Evolutionary conservation across 1,140 invertebrate genomes (phyloP), one percentile per base, ranked within the genome.

Genomic region (Dendroctonus valens): DNA sequence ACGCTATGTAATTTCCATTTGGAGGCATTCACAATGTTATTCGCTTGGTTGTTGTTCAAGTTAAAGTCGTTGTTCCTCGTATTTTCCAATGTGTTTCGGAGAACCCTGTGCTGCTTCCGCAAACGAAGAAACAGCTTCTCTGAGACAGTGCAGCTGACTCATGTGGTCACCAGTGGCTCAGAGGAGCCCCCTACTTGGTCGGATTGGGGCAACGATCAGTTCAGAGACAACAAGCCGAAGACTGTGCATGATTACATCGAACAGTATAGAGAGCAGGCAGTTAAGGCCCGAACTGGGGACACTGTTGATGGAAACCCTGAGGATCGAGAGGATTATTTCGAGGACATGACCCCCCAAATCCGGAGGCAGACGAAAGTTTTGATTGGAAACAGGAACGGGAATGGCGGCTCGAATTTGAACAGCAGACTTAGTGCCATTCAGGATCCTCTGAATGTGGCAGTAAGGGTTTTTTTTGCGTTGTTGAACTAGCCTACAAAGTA

Each of bases 271-370:
- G 80, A 83, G 64, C 79, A 82, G 70, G 73, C 65, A 7, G 12
- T 63, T 8, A 63, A 63, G 15, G 48, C 46, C 46, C 59, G 69
- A 6, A 52, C 53, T 57, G 48, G 69, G 40, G 53, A 65, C 71
- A 6, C 60, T 67, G 6, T 78, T 77, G 53, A 71, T 37, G 77
- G 66, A 50, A 74, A 59, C 38, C 38, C 65, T 5, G 71, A 75
- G 6, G 79, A 82, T 46, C 77, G 81, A 26, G 72, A 76, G 5
- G 79, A 84, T 69, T 83, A 82, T 44, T 84, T 84, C 70, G 76
- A 83, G 78, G 78, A 84, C 67, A 85, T 85, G 83, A 77, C 81
- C 38, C 83, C 83, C 65, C 77, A 76, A 70, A 84, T 84, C 40
- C 83, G 80, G 5, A 79, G 68, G 55, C 83, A 82, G 67, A 78